Percentiles rank a stretch among this genome's conserved stretches.
Evolutionary conservation across 2,797 vertebrate species (phyloP).

Genomic region (Petrocephalus schoutedeni): DNA sequence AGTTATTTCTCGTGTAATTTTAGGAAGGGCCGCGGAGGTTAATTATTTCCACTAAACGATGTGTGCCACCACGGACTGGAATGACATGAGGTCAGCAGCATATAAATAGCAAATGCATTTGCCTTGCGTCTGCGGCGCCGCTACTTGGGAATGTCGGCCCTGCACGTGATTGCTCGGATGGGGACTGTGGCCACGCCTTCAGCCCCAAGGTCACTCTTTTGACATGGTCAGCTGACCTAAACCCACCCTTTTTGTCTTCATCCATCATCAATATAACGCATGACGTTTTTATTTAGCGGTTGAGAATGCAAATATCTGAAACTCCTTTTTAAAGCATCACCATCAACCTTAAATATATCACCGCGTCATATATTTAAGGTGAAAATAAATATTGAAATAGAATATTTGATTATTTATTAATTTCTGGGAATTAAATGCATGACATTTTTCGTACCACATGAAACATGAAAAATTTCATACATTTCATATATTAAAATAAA

Average conservation of each 20-base stretch:
- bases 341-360: background rate
- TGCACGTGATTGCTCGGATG: background rate
- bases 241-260: background rate
- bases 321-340: background rate
- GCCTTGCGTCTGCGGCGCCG: background rate
- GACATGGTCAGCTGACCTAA: background rate
- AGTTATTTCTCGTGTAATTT: background rate
- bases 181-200: background rate
- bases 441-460: background rate
- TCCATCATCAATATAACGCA: background rate
- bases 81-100: background rate
- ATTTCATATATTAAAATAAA: background rate
- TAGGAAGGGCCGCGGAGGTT: conserved; percentile 1
- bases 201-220: background rate
- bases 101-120: conserved; percentile 14
- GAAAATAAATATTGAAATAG: background rate
- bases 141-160: background rate
- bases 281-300: background rate
- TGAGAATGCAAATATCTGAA: background rate
- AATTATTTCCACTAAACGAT: conserved; percentile 19
- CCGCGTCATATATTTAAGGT: background rate
- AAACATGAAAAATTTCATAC: background rate
- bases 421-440: background rate
- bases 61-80: background rate
- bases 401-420: background rate